Evolutionary conservation across 2,113 vertebrate genomes (phyloP), one percentile per base, ranked within the genome.

Genomic region (Elephas maximus): DNA sequence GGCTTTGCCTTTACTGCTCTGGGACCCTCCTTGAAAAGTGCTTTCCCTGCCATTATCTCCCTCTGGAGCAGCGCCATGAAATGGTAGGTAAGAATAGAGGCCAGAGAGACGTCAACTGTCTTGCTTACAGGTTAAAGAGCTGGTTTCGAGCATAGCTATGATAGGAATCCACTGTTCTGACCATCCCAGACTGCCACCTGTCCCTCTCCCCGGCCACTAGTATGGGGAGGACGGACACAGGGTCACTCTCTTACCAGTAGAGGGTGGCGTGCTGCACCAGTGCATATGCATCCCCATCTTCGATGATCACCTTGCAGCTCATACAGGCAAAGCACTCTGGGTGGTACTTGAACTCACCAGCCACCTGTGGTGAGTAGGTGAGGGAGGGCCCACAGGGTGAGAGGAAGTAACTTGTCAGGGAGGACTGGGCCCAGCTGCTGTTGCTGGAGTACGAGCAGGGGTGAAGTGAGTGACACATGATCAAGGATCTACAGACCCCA

Each of bases 311-410:
- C 98, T 99, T 99, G 98, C 99, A 99, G 98, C 99, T 99, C 98
- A 99, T 99, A 93, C 99, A 99, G 23, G 99, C 99, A 95, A 99
- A 99, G 98, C 99, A 99, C 97, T 99, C 99, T 0, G 99, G 99
- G 97, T 99, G 99, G 98, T 99, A 99, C 98, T 99, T 99, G 99
- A 99, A 99, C 91, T 99, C 99, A 30, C 99, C 99, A 1, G 99
- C 99, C 98, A 99, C 99, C 99, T 99, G 98, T 44, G 97, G 98
- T 44, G 97, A 97, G 93, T 95, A 98, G 95, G 98, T 57, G 71
- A 60, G 93, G 80, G 65, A 87, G 85, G 79, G 33, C 30, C 23
- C 62, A 86, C 41, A 87, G 45, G 20, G n/a, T 37, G 0, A 6
- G 37, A 96, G 21, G 69, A 88, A 95, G 94, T 62, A 86, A 87